These are phyloP conservation scores for Limnephilus rhombicus DNA, from an alignment of 2,888 invertebrate genomes.

Conservation along the genomic window DNA sequence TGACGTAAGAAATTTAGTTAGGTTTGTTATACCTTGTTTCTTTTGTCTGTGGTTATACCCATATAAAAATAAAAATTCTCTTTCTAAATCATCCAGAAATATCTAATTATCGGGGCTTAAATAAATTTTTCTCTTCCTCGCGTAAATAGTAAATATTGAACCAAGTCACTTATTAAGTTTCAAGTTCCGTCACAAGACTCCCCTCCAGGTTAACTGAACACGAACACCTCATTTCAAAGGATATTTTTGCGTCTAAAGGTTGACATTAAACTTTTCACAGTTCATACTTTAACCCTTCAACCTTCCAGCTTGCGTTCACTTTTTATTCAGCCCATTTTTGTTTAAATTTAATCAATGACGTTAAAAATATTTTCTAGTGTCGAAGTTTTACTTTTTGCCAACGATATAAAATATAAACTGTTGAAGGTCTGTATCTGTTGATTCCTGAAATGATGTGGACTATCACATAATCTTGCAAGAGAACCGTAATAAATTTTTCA, in stretches of 20 bases:
- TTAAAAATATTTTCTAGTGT: no score
- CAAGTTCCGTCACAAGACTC: not conserved
- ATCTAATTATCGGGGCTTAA: not conserved
- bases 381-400: no score
- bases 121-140: not conserved
- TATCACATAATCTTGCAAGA: no score
- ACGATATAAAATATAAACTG: no score
- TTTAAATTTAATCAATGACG: not conserved
- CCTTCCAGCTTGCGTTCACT: not conserved
- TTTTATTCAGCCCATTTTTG: not conserved
- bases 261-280: conserved; percentile 16
- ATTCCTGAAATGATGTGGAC: no score
- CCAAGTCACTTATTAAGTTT: not conserved
- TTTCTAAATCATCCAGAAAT: not conserved
- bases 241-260: conserved; percentile 15
- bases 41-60: no score
- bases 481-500: no score
- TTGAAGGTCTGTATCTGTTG: no score
- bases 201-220: not conserved
- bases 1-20: no score
- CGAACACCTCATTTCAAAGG: conserved; percentile 15
- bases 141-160: not conserved
- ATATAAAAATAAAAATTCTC: no score
- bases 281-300: conserved; percentile 13
- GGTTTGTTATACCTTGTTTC: no score